phyloP scores from a whole-genome alignment of 2,888 invertebrate genomes.

The Sepioteuthis lessoniana region DNA sequence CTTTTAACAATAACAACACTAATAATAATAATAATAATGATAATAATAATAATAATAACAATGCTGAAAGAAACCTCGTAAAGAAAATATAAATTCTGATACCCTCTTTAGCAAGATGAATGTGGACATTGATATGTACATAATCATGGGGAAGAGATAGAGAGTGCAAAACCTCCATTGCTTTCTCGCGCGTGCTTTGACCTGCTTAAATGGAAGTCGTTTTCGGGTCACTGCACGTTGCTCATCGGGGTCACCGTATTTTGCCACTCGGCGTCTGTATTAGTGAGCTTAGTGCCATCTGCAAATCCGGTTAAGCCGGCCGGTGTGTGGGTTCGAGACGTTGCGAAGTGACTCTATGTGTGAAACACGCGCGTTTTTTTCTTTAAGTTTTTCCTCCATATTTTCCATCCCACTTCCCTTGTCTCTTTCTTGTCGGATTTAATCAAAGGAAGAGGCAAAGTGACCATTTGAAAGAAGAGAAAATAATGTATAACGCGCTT shows the following conservation, averaged over 20 bases:
- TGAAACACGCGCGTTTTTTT: background rate
- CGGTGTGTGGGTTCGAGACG: constrained; percentile 20
- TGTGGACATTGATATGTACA: background rate
- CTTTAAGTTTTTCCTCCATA: background rate
- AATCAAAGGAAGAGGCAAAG: background rate
- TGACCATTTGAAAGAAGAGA: background rate
- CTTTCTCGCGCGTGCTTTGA: background rate
- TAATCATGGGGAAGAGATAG: background rate
- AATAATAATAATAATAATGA: background rate
- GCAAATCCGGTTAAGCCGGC: background rate
- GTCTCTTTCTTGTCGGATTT: background rate
- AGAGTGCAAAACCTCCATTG: background rate
- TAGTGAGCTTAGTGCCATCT: background rate
- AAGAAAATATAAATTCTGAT: background rate
- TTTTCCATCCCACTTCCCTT: background rate
- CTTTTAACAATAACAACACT: background rate
- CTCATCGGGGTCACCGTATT: background rate
- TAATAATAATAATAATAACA: background rate
- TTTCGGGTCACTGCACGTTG: background rate
- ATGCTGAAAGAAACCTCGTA: background rate
- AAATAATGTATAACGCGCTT: background rate
- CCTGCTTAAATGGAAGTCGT: background rate
- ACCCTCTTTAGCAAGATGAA: background rate
- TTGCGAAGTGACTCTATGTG: background rate
- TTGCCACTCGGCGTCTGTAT: constrained; percentile 23